Conservation (phyloP, 2,797 vertebrate genomes). For the Pelochelys cantorii region DNA sequence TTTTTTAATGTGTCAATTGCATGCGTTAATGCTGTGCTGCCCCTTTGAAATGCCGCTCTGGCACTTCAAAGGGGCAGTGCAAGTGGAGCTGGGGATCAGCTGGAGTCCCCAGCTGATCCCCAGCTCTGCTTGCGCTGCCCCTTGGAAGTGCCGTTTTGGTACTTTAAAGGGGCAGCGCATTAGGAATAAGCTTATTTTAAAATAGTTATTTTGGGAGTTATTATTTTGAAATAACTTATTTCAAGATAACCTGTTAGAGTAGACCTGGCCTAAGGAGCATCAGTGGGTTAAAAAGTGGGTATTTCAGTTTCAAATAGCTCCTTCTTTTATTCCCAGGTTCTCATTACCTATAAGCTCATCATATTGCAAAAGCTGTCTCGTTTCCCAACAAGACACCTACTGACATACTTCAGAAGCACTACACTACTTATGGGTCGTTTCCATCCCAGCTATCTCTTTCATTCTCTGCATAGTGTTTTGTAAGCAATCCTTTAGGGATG, state of each 20-base stretch:
- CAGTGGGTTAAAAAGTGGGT: neutral
- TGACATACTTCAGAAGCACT: neutral
- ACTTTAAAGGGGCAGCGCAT: no score
- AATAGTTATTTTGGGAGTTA: no score
- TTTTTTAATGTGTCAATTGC: no score
- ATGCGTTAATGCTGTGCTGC: no score
- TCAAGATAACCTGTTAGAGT: neutral
- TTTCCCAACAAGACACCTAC: neutral
- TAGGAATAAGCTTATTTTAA: no score
- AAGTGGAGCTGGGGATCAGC: no score
- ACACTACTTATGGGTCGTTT: fast-evolving
- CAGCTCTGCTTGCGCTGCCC: no score
- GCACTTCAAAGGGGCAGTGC: no score
- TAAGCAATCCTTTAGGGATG: neutral
- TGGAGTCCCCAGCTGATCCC: no score
- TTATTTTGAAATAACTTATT: no score
- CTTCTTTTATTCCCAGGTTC: neutral
- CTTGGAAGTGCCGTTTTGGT: no score
- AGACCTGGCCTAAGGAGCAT: neutral
- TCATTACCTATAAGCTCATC: neutral
- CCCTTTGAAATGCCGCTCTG: no score
- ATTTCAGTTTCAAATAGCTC: neutral
- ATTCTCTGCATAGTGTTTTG: neutral
- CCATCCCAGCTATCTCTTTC: neutral
- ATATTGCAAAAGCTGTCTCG: fast-evolving